Conservation (phyloP, 2,888 invertebrate genomes). For the Hoplodrina ambigua region DNA sequence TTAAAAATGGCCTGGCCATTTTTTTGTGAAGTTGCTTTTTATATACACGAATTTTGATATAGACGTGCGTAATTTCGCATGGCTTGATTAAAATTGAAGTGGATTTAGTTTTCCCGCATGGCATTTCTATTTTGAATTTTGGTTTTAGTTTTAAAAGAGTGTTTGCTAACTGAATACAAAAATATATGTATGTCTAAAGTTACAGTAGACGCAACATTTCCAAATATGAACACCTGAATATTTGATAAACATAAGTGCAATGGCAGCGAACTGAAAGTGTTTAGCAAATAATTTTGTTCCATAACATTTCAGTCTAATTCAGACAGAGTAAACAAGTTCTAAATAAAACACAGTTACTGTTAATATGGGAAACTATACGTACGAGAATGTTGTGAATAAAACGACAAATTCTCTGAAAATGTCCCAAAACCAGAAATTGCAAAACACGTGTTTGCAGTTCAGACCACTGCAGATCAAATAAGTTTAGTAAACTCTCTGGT, state of each 20-base stretch:
- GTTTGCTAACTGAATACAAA: not conserved
- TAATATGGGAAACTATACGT: slow-evolving; percentile 2
- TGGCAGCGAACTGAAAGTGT: not conserved
- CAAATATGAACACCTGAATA: not conserved
- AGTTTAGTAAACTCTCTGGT: slow-evolving; percentile 58
- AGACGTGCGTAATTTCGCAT: slow-evolving; percentile 16
- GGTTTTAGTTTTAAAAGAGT: not conserved
- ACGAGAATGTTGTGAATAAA: not conserved
- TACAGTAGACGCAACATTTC: not conserved
- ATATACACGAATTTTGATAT: slow-evolving; percentile 10
- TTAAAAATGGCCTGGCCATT: slow-evolving; percentile 37
- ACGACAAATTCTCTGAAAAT: slow-evolving; percentile 25
- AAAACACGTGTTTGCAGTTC: slow-evolving; percentile 53
- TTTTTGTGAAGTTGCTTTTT: slow-evolving; percentile 12
- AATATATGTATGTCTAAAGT: not conserved
- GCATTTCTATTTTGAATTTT: not conserved
- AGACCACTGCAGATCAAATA: slow-evolving; percentile 59
- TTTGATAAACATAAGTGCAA: slow-evolving; percentile 5
- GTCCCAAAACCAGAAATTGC: slow-evolving; percentile 46
- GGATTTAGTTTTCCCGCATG: not conserved
- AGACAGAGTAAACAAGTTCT: not conserved
- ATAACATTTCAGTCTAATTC: slow-evolving; percentile 18
- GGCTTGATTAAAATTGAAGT: slow-evolving; percentile 21
- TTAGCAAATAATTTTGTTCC: slow-evolving; percentile 3
- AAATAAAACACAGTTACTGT: slow-evolving; percentile 10